Evolutionary conservation across 2,797 vertebrate species (phyloP).

Genomic region (Lagorchestes hirsutus): DNA sequence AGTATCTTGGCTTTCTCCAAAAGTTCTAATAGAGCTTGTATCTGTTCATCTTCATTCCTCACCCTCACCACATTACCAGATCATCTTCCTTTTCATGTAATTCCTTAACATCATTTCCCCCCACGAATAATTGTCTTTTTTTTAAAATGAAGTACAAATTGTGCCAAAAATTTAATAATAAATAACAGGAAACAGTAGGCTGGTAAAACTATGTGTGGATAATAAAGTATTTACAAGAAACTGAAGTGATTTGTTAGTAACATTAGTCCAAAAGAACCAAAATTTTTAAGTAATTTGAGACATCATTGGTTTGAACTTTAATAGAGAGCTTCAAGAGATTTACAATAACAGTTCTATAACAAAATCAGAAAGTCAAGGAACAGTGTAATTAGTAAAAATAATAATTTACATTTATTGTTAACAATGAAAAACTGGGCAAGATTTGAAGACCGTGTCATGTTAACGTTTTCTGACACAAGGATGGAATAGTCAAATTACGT

Average conservation of each 20-base stretch:
- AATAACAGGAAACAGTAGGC: background rate
- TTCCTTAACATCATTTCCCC: background rate
- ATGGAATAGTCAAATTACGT: background rate
- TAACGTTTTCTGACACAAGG: background rate
- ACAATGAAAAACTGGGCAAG: background rate
- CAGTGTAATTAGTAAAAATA: background rate
- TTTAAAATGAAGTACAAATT: background rate
- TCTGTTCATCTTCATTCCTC: background rate
- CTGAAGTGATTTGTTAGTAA: background rate
- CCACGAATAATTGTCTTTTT: background rate
- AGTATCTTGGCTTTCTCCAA: background rate
- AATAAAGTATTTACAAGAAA: background rate
- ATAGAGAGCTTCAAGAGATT: background rate
- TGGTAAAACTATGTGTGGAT: background rate
- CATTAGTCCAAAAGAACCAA: background rate
- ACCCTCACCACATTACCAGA: background rate
- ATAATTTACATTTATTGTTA: background rate
- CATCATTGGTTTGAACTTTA: background rate
- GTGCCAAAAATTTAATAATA: background rate
- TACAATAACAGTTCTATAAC: background rate
- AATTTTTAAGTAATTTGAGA: background rate
- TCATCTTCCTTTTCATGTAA: background rate
- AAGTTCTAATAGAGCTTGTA: background rate
- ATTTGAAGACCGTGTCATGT: background rate
- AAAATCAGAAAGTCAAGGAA: background rate